These are phyloP conservation scores for Caenorhabditis briggsae DNA, from an alignment of 1,140 invertebrate genomes.

Conservation along the genomic window DNA sequence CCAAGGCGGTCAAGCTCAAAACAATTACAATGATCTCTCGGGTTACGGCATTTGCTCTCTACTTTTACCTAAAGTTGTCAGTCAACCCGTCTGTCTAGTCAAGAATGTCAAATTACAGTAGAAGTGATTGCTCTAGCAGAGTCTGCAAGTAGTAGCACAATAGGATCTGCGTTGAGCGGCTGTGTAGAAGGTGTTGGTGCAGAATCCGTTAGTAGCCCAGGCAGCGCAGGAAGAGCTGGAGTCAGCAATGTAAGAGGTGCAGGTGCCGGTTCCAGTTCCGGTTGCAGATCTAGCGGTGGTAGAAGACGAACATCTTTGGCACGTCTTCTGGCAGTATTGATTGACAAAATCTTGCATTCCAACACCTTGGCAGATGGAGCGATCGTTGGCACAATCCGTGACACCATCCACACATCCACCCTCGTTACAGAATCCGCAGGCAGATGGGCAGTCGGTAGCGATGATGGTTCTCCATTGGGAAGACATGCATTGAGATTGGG, in stretches of 20 bases:
- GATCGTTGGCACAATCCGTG: slow-evolving; percentile 55
- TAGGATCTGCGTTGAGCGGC: slow-evolving; percentile 22
- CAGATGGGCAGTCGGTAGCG: slow-evolving; percentile 46
- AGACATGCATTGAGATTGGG: slow-evolving; percentile 22
- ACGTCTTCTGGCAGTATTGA: slow-evolving; percentile 32
- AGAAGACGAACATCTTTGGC: slow-evolving; percentile 4
- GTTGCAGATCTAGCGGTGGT: not conserved
- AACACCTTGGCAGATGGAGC: slow-evolving; percentile 15
- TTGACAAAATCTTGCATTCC: slow-evolving; percentile 14
- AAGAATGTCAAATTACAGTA: slow-evolving; percentile 34
- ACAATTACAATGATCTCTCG: not conserved
- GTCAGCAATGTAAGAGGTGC: slow-evolving; percentile 24
- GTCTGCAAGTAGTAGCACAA: slow-evolving; percentile 41
- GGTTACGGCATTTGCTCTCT: slow-evolving; percentile 9
- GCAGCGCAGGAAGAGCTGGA: not conserved
- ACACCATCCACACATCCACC: slow-evolving; percentile 58
- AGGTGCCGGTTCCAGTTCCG: slow-evolving; percentile 12
- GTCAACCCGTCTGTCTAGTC: slow-evolving; percentile 24
- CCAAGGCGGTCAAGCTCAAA: slow-evolving; percentile 18
- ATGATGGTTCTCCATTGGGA: slow-evolving; percentile 42
- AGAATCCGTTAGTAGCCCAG: slow-evolving; percentile 55
- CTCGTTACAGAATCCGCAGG: slow-evolving; percentile 57
- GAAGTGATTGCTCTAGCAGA: slow-evolving; percentile 8
- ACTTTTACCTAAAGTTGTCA: not conserved
- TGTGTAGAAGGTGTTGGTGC: slow-evolving; percentile 47